Evolutionary conservation across 2,797 vertebrate species (phyloP).

Genomic region (Poeciliopsis gracilis): DNA sequence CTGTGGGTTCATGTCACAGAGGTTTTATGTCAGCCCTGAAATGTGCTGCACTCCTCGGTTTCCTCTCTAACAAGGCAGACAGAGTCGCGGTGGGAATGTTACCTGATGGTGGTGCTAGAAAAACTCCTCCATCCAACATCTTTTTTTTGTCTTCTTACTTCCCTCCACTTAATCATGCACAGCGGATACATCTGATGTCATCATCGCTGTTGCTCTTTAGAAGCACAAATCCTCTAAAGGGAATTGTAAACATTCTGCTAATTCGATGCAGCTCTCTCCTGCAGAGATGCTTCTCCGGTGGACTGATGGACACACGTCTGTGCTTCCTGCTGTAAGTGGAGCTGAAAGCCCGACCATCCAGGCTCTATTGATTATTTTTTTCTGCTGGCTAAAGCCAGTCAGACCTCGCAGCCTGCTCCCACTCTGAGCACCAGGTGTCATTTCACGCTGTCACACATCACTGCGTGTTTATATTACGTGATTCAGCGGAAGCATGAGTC

Average conservation of each 20-base stretch:
- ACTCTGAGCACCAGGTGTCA: constrained; percentile 38
- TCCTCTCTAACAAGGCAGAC: constrained; percentile 11
- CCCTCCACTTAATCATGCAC: constrained; percentile 8
- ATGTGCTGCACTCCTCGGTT: constrained; percentile 3
- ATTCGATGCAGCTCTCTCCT: background rate
- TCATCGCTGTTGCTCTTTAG: constrained; percentile 20
- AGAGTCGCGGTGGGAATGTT: constrained; percentile 6
- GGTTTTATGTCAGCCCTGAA: constrained; percentile 20
- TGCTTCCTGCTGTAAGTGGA: constrained; percentile 38
- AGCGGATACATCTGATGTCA: background rate
- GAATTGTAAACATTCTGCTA: constrained; percentile 4
- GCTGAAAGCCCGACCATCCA: constrained; percentile 43
- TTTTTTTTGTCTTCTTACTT: background rate
- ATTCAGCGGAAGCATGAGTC: constrained; percentile 1
- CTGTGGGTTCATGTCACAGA: constrained; percentile 11
- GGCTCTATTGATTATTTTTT: constrained; percentile 34
- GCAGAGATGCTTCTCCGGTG: background rate
- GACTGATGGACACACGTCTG: constrained; percentile 17
- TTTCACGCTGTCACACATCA: constrained; percentile 15
- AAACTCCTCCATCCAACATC: background rate
- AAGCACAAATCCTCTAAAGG: constrained; percentile 18
- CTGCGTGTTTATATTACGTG: constrained; percentile 4
- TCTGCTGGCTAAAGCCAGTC: constrained; percentile 11
- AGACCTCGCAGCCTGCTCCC: background rate
- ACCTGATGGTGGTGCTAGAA: constrained; percentile 29